Conservation (phyloP, 2,113 vertebrate genomes). For the Corythoichthys intestinalis region DNA sequence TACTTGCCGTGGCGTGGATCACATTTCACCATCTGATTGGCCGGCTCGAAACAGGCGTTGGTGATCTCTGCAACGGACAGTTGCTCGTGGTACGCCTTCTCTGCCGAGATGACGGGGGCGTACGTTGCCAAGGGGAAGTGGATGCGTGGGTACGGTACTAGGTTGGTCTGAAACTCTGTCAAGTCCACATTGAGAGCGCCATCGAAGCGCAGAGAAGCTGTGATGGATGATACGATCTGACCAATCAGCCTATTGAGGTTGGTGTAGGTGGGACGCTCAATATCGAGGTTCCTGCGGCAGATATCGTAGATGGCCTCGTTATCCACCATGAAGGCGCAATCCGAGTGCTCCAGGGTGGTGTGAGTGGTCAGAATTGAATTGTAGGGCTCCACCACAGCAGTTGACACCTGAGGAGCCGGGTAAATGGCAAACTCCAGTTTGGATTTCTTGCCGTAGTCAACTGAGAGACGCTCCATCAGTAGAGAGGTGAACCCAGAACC, state of each 20-base stretch:
- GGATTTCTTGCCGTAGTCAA: slow-evolving; percentile 74
- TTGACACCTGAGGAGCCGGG: slow-evolving; percentile 72
- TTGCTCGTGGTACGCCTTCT: slow-evolving; percentile 84
- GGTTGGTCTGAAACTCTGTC: slow-evolving; percentile 75
- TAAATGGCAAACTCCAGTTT: slow-evolving; percentile 69
- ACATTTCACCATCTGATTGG: slow-evolving; percentile 84
- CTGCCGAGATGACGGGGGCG: slow-evolving; percentile 80
- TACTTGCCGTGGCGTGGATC: slow-evolving; percentile 81
- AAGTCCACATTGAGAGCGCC: slow-evolving; percentile 66
- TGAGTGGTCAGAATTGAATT: slow-evolving; percentile 79
- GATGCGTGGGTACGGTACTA: slow-evolving; percentile 75
- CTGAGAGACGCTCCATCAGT: slow-evolving; percentile 74
- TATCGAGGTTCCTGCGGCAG: slow-evolving; percentile 78
- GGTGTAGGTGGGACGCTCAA: slow-evolving; percentile 80
- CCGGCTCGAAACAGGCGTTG: slow-evolving; percentile 79
- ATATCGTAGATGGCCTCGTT: slow-evolving; percentile 60
- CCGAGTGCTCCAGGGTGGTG: slow-evolving; percentile 71
- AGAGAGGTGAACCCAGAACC: slow-evolving; percentile 77
- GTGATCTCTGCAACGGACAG: slow-evolving; percentile 79
- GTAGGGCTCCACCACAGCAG: slow-evolving; percentile 83
- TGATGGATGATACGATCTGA: slow-evolving; percentile 79
- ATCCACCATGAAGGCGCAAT: slow-evolving; percentile 68
- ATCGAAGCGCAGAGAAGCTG: slow-evolving; percentile 75
- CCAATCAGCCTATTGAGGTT: slow-evolving; percentile 82
- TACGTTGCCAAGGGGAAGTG: slow-evolving; percentile 85